Conservation (phyloP, 2,113 vertebrate genomes). For the Leptocoma aspasia region DNA sequence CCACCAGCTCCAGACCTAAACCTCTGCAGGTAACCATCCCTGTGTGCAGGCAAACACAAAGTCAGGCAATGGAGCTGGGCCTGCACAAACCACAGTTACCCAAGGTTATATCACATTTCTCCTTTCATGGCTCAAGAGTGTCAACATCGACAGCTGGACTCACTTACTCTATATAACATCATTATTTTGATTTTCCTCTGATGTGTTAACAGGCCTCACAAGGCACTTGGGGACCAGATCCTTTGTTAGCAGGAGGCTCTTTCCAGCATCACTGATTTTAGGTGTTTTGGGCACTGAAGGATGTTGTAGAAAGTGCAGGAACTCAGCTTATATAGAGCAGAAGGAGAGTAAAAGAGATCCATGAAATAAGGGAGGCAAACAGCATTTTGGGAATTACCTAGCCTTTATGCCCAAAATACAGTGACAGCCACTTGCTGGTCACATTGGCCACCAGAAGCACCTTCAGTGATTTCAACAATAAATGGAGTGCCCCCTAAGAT, state of each 20-base stretch:
- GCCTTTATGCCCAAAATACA: background rate
- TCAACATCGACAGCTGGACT: background rate
- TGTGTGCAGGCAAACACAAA: background rate
- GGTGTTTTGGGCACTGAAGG: background rate
- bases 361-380: background rate
- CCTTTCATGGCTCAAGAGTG: background rate
- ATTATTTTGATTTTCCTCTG: slow-evolving; percentile 10
- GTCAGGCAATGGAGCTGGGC: background rate
- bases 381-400: background rate
- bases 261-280: background rate
- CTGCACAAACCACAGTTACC: background rate
- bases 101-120: background rate
- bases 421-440: background rate
- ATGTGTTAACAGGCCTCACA: background rate
- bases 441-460: background rate
- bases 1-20: background rate
- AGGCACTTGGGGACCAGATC: background rate
- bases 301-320: background rate
- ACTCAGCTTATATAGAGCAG: background rate
- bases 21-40: background rate
- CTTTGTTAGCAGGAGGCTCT: background rate
- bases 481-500: background rate
- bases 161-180: background rate
- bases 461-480: background rate
- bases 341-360: background rate